Conservation (phyloP, 2,797 vertebrate species). For the Acipenser oxyrinchus region DNA sequence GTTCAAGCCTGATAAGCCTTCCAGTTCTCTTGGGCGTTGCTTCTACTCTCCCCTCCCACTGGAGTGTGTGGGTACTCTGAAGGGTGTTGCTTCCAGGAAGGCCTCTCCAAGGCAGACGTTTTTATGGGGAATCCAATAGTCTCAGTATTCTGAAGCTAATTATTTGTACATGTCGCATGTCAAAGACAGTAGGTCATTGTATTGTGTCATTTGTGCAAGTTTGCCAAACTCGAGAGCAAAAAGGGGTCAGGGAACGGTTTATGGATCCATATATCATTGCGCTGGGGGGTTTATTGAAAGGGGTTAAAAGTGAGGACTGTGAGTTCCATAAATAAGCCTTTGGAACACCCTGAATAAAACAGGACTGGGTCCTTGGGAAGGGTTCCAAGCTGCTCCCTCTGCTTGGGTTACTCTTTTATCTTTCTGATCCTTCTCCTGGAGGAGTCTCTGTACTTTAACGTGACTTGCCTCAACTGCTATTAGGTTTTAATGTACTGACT, state of each 20-base stretch:
- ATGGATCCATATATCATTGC: conserved; percentile 10
- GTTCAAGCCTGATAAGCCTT: too few relatives aligned
- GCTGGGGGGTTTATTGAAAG: conserved; percentile 14
- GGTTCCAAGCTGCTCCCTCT: neutral
- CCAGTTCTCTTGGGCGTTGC: too few relatives aligned
- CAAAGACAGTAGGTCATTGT: neutral
- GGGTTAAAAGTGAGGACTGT: conserved; percentile 10
- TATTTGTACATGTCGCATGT: neutral
- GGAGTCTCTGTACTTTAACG: too few relatives aligned
- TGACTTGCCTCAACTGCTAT: too few relatives aligned
- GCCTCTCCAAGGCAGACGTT: neutral
- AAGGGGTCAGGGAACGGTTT: neutral
- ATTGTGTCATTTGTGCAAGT: neutral
- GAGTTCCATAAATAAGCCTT: neutral
- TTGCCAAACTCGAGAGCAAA: neutral
- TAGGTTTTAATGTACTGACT: too few relatives aligned
- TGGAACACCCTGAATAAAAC: neutral
- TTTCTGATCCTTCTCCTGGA: too few relatives aligned
- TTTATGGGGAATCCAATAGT: neutral
- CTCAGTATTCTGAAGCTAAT: neutral
- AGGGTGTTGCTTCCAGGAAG: too few relatives aligned
- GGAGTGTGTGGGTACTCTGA: too few relatives aligned
- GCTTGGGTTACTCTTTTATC: neutral
- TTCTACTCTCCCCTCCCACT: too few relatives aligned
- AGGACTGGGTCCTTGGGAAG: neutral